Percentiles rank a stretch among this genome's conserved stretches.
Conservation (phyloP, 1,140 invertebrate genomes). For the Pteromalus puparum region DNA sequence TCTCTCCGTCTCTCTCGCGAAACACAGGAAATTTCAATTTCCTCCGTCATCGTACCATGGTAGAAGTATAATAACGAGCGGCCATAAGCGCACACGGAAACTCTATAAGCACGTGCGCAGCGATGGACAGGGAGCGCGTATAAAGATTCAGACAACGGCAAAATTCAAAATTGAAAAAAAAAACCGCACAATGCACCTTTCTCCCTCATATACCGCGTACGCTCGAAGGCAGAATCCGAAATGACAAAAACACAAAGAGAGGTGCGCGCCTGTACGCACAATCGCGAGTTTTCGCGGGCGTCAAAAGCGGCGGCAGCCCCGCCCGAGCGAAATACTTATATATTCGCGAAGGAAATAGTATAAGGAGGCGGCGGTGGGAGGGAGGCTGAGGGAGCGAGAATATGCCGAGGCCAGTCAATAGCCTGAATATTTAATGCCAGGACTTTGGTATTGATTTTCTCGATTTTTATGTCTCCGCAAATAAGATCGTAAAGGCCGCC, state of each 20-base stretch:
- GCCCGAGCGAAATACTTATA: not conserved
- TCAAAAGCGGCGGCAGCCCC: too few species aligned
- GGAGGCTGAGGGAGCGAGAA: slow-evolving; percentile 31
- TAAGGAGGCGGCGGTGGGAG: not conserved
- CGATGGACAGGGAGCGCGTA: too few species aligned
- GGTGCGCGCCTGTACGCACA: too few species aligned
- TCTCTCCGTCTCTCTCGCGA: not conserved
- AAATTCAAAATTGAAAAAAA: too few species aligned
- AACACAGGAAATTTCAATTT: slow-evolving; percentile 39
- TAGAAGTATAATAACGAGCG: not conserved
- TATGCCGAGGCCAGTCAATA: slow-evolving; percentile 64
- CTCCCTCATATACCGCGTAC: too few species aligned
- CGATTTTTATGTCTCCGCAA: slow-evolving; percentile 74
- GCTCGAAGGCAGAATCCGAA: too few species aligned
- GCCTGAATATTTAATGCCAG: slow-evolving; percentile 74
- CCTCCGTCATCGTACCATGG: not conserved
- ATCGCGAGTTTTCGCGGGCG: not conserved
- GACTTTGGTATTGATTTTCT: slow-evolving; percentile 75
- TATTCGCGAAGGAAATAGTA: slow-evolving; percentile 4
- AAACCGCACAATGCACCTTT: too few species aligned
- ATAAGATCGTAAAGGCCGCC: slow-evolving; percentile 71
- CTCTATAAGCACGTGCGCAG: too few species aligned
- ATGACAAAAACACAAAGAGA: too few species aligned
- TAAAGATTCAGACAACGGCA: too few species aligned
- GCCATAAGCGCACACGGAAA: not conserved